These are phyloP conservation scores for Euthynnus affinis DNA, from an alignment of 2,797 vertebrate genomes.

Conservation along the genomic window DNA sequence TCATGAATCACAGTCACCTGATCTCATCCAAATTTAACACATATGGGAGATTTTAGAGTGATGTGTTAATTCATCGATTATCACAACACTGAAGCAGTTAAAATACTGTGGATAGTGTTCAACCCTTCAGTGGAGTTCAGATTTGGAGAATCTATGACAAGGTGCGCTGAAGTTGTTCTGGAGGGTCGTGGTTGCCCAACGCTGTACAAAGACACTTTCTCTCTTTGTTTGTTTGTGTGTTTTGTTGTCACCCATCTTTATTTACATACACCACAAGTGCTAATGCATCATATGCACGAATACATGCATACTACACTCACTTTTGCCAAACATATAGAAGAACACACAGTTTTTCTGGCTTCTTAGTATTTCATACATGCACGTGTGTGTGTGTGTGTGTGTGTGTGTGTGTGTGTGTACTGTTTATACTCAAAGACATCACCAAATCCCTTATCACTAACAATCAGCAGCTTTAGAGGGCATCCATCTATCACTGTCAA, in stretches of 20 bases:
- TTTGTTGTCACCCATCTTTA: not conserved
- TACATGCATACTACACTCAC: not conserved
- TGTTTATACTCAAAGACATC: constrained; percentile 20
- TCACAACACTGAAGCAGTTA: not conserved
- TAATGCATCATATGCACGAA: not conserved
- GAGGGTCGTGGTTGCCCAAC: too few species aligned
- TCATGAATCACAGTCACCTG: too few species aligned
- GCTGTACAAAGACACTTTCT: too few species aligned
- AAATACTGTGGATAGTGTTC: not conserved
- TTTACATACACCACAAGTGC: not conserved
- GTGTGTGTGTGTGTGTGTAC: not conserved
- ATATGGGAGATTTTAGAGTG: not conserved
- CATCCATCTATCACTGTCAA: constrained; percentile 42
- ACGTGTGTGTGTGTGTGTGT: not conserved
- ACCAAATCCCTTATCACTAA: constrained; percentile 14
- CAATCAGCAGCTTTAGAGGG: constrained; percentile 39
- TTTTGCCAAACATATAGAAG: not conserved
- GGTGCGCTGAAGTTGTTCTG: too few species aligned
- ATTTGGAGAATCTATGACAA: too few species aligned
- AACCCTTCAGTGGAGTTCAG: too few species aligned
- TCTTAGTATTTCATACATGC: too few species aligned
- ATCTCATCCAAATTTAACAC: too few species aligned
- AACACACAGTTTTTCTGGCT: not conserved
- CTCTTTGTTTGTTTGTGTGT: too few species aligned
- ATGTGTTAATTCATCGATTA: not conserved